Evolutionary conservation across 2,888 invertebrate species (phyloP).

Genomic region (Callinectes sapidus): DNA sequence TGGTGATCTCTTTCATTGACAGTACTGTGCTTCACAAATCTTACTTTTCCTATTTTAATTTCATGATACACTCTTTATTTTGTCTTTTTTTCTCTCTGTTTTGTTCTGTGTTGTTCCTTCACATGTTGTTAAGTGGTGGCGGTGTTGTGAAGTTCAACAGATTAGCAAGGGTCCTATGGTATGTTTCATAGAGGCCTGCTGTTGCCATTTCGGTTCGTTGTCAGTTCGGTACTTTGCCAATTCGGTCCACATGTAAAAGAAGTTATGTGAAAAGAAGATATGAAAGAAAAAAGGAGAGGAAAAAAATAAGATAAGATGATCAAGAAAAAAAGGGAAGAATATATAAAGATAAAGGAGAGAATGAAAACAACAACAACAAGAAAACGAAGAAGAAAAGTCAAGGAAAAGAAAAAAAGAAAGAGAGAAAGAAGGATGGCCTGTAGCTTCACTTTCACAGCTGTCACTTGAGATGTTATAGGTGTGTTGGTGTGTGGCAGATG

Average conservation of each 20-base stretch:
- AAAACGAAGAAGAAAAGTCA: background rate
- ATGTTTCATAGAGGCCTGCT: too few species aligned
- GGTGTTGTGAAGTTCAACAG: too few species aligned
- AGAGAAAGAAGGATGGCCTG: background rate
- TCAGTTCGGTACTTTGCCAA: background rate
- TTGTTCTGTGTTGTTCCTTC: too few species aligned
- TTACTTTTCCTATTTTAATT: background rate
- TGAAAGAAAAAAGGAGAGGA: background rate
- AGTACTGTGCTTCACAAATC: background rate
- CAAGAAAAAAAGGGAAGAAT: background rate
- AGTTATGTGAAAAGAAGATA: too few species aligned
- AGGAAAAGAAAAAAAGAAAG: background rate
- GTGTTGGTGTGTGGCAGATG: background rate
- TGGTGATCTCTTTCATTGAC: background rate
- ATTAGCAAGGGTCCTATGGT: too few species aligned
- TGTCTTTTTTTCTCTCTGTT: too few species aligned
- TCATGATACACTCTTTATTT: too few species aligned
- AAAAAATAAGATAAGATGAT: background rate
- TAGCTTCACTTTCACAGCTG: background rate
- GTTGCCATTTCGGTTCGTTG: too few species aligned
- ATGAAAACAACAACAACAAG: background rate
- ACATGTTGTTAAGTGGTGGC: too few species aligned
- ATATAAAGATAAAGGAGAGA: background rate
- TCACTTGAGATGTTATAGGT: background rate
- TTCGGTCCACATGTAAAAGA: background rate